Evolutionary conservation across 2,888 invertebrate species (phyloP), one percentile per base, ranked within the genome.

Genomic region (Xanthia icteritia): DNA sequence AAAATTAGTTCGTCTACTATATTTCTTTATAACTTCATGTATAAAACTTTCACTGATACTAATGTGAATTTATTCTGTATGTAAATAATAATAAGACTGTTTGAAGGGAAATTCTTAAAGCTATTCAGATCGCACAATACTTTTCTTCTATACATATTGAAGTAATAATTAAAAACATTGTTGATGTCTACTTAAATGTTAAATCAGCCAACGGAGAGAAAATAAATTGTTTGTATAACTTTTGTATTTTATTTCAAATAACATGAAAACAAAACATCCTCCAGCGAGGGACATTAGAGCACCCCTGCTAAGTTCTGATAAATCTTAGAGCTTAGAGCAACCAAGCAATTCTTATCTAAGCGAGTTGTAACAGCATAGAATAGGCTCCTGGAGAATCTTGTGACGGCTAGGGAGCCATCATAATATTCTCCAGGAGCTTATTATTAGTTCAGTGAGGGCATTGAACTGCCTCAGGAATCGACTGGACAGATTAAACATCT

Each of bases 71-170:
- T 84, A 75, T 84, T 86, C 81, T 80, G 76, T 82, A 82, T 92
- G 90, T 92, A 91, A 90, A 91, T 93, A 91, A 90, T 89, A 91
- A 86, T 93, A 94, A 95, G 94, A 95, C 95, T 95, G 94, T 94
- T 91, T 88, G 90, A 92, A 88, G 91, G 91, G 90, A 92, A 91
- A 86, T 88, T 92, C 83, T 90, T 88, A 88, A 90, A 87, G 88
- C 90, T 91, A 92, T 91, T 91, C 92, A 91, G 90, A 92, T 92
- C 94, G 94, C 94, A 95, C 94, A 95, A 95, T 93, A 93, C 92
- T 93, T 93, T 92, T 92, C 93, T 93, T 93, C 92, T 94, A 92
- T 93, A 89, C 85, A 89, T 87, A 85, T 87, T 84, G 76, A 85
- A 83, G 81, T 90, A 87, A 88, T 86, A 83, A 90, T 89, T 88